These are phyloP conservation scores for Macrotis lagotis DNA, from an alignment of 2,113 vertebrate species.

Conservation along the genomic window DNA sequence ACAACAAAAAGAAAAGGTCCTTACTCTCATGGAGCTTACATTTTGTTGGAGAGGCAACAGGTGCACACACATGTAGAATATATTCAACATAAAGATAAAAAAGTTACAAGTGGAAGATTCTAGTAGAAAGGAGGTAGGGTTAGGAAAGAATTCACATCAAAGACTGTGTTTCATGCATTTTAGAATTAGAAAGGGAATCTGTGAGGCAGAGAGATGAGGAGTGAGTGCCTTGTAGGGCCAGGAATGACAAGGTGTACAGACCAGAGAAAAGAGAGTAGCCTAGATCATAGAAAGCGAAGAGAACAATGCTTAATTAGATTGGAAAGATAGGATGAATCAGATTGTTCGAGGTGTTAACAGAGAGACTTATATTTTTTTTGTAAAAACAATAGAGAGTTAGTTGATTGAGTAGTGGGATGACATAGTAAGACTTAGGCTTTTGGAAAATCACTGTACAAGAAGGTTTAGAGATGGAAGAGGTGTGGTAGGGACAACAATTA, in stretches of 20 bases:
- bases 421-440: neutral
- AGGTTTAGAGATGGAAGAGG: neutral
- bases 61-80: neutral
- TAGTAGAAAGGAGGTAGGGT: neutral
- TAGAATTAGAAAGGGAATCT: neutral
- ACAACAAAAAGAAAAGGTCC: neutral
- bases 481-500: neutral
- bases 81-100: neutral
- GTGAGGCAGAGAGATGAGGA: neutral
- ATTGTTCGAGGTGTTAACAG: neutral
- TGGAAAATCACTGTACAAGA: neutral
- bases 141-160: neutral
- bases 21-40: neutral
- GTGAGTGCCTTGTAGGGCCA: neutral
- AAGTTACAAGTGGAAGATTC: neutral
- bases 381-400: neutral
- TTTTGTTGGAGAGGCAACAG: neutral
- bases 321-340: neutral
- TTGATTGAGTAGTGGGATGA: neutral
- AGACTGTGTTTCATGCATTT: neutral
- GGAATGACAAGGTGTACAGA: neutral
- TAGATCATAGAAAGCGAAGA: neutral
- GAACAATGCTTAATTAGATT: neutral
- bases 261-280: neutral
- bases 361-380: neutral